Evolutionary conservation across 2,797 vertebrate genomes (phyloP).

Genomic region (Oreochromis grahami): DNA sequence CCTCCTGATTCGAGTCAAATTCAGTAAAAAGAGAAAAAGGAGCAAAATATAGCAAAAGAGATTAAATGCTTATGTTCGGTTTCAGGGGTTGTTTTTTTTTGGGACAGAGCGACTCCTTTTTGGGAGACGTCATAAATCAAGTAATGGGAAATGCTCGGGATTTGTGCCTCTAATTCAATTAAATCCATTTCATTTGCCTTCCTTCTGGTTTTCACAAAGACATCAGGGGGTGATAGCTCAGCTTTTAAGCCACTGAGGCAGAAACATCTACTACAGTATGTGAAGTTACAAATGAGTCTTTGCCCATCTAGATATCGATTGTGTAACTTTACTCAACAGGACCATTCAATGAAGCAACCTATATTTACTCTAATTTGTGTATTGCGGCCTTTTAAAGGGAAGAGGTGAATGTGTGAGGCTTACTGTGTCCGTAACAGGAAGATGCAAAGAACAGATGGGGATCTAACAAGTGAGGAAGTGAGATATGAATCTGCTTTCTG

Average conservation of each 20-base stretch:
- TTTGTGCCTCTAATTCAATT: slow-evolving; percentile 19
- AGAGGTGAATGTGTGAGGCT: neutral
- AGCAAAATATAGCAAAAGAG: neutral
- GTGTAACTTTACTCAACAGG: neutral
- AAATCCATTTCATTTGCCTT: neutral
- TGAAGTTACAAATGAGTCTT: neutral
- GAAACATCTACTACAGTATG: neutral
- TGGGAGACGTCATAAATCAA: slow-evolving; percentile 6
- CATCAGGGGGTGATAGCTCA: neutral
- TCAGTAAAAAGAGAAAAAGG: neutral
- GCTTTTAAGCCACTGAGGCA: neutral
- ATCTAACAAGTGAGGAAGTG: slow-evolving; percentile 36
- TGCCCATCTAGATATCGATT: neutral
- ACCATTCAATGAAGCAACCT: neutral
- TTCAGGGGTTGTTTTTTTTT: neutral
- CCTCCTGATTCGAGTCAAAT: slow-evolving; percentile 21
- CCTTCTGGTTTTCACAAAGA: neutral
- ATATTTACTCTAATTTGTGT: neutral
- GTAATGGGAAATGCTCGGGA: neutral
- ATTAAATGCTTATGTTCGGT: slow-evolving; percentile 10
- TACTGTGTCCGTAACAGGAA: slow-evolving; percentile 18
- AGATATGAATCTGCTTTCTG: slow-evolving; percentile 32
- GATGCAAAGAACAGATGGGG: neutral
- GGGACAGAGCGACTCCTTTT: neutral
- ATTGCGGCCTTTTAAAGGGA: neutral